Conservation (phyloP, 2,888 invertebrate species). For the Sesia apiformis region DNA sequence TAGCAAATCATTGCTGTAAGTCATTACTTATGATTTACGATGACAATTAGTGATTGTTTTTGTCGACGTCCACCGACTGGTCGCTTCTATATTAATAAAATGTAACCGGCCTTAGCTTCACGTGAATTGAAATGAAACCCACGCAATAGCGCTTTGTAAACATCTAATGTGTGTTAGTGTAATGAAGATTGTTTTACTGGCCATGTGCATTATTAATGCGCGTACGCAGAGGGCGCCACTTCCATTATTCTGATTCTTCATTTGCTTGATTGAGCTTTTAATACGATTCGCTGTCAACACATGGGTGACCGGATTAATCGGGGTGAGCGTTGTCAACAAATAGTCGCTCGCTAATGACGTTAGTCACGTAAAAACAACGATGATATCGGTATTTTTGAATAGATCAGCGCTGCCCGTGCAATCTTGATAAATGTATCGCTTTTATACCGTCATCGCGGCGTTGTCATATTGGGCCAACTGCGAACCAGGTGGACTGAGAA, state of each 20-base stretch:
- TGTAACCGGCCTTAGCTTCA: not conserved
- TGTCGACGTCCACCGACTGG: not conserved
- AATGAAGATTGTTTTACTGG: conserved; percentile 71
- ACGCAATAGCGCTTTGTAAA: conserved; percentile 24
- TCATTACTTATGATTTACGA: conserved; percentile 49
- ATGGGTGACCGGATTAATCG: conserved; percentile 59
- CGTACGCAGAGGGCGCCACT: conserved; percentile 62
- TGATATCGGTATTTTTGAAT: conserved; percentile 39
- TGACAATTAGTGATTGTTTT: conserved; percentile 3
- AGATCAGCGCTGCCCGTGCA: conserved; percentile 8
- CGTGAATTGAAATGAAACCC: not conserved
- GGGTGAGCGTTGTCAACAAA: conserved; percentile 57
- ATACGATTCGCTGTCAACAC: conserved; percentile 67
- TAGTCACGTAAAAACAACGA: conserved; percentile 55
- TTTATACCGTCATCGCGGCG: not conserved
- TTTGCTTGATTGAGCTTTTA: conserved; percentile 75
- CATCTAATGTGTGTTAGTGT: conserved; percentile 61
- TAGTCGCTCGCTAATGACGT: conserved; percentile 49
- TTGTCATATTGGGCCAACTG: conserved; percentile 2
- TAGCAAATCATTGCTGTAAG: conserved; percentile 53
- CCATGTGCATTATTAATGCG: conserved; percentile 71
- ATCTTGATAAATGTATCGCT: conserved; percentile 8
- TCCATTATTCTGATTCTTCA: conserved; percentile 73
- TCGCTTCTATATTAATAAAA: not conserved
- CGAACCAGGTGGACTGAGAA: no score